Evolutionary conservation across 2,113 vertebrate genomes (phyloP).

Genomic region (Cichladusa arquata): DNA sequence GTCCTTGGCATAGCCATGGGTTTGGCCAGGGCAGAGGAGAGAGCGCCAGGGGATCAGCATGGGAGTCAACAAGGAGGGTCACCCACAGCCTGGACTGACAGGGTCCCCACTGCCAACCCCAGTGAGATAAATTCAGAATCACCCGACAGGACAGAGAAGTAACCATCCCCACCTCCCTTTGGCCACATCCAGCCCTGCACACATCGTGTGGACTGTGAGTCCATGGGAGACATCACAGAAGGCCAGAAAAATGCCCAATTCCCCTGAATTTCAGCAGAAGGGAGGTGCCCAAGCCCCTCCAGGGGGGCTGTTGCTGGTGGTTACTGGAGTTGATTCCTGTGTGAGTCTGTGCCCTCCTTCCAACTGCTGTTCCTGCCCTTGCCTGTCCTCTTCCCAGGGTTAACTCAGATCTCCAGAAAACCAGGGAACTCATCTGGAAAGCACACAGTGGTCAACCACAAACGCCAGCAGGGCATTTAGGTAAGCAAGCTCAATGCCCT

Average conservation of each 20-base stretch:
- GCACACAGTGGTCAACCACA: background rate
- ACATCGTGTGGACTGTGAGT: fast-evolving
- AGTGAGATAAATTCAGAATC: background rate
- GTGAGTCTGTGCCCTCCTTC: background rate
- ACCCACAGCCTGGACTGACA: background rate
- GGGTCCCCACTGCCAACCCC: background rate
- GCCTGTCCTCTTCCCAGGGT: background rate
- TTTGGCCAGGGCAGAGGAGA: background rate
- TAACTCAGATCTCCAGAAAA: background rate
- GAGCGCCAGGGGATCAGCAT: background rate
- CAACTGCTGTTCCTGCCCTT: background rate
- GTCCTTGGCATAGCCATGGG: background rate
- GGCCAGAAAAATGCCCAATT: background rate
- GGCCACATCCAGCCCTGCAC: background rate
- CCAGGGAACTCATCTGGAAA: background rate
- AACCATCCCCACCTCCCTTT: fast-evolving
- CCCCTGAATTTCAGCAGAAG: background rate
- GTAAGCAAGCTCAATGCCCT: background rate
- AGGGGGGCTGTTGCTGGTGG: fast-evolving
- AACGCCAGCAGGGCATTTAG: background rate
- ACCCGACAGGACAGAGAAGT: background rate
- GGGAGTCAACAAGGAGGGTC: background rate
- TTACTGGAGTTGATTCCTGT: background rate
- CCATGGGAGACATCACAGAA: background rate
- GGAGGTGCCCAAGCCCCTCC: background rate